These are phyloP conservation scores for Oncorhynchus tshawytscha DNA, from an alignment of 2,113 vertebrate genomes.

Conservation along the genomic window DNA sequence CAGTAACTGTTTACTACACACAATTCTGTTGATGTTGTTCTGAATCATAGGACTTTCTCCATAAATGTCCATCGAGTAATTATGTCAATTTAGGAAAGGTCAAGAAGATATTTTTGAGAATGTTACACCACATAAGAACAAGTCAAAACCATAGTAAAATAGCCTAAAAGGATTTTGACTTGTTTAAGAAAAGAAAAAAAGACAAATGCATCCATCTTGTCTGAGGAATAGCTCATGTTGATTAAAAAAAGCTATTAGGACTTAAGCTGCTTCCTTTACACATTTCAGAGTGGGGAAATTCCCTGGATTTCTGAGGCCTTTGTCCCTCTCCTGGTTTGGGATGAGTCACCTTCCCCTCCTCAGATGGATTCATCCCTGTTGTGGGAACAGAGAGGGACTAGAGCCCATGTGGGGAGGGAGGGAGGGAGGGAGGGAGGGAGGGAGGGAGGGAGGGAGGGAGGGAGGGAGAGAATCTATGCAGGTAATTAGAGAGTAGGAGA, in stretches of 20 bases:
- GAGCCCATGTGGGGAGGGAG: neutral
- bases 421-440: neutral
- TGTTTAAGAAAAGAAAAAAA: too few relatives aligned
- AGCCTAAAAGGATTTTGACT: neutral
- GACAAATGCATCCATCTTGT: constrained; percentile 32
- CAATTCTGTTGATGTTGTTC: too few relatives aligned
- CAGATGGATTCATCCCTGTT: constrained; percentile 30
- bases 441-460: neutral
- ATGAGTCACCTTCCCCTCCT: constrained; percentile 44
- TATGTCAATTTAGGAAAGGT: too few relatives aligned
- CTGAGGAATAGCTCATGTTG: constrained; percentile 38
- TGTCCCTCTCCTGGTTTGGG: constrained; percentile 33
- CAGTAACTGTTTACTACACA: too few relatives aligned
- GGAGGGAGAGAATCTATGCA: neutral
- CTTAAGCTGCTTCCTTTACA: constrained; percentile 58
- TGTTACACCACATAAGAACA: too few relatives aligned
- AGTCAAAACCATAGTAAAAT: neutral
- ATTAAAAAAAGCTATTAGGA: constrained; percentile 21
- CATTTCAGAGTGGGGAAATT: constrained; percentile 53
- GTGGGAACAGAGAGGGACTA: neutral
- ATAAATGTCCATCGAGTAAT: too few relatives aligned
- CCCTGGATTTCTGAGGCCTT: constrained; percentile 56
- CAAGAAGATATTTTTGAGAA: too few relatives aligned
- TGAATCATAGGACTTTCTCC: too few relatives aligned
- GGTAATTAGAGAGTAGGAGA: neutral